Evolutionary conservation across 2,888 invertebrate genomes (phyloP), one percentile per base, ranked within the genome.

Genomic region (Choreutis nemorana): DNA sequence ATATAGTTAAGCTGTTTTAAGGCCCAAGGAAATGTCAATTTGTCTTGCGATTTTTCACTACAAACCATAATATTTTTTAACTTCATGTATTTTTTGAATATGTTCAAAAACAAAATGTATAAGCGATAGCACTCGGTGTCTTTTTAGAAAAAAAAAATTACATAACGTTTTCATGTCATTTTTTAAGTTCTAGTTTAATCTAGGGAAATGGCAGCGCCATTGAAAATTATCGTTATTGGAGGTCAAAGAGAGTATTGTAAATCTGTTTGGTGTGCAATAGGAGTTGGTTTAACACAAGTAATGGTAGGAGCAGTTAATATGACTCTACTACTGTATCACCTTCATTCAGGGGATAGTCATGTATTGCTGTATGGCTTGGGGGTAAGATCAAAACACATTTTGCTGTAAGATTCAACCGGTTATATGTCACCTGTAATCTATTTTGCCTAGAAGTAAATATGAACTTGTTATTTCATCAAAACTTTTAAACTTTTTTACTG

Each of bases 251-350:
- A 43, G 6, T 62, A 61, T 33, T 52, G 45, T 23, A 45, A 36
- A 22, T 41, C 38, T 6, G 41, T 60, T 4, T 55, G 48, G 44
- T 51, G 41, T 34, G 42, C 52, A 7, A 37, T 56, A 4, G 43
- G 38, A 2, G 26, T 55, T 14, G 55, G 54, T 1, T 6, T 56
- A 6, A 31, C 41, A 3, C 49, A 57, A 21, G 11, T 59, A 4
- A 32, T 53, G 28, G 42, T 60, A 20, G 62, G 59, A 30, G 57
- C 52, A 2, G 42, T 42, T 2, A 40, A 46, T n/a, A 53, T 59
- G 45, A 26, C 38, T 13, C 26, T 45, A 25, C 28, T 55, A 2
- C 30, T 49, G 22, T 59, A 53, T 34, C 36, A 43, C 9, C 10
- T 51, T 3, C 28, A 21, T 3, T 38, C 31, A 5, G 36, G 35